Percentiles rank a stretch among this genome's conserved stretches.
Conservation (phyloP, 2,797 vertebrate genomes). For the Lophura swinhoii region DNA sequence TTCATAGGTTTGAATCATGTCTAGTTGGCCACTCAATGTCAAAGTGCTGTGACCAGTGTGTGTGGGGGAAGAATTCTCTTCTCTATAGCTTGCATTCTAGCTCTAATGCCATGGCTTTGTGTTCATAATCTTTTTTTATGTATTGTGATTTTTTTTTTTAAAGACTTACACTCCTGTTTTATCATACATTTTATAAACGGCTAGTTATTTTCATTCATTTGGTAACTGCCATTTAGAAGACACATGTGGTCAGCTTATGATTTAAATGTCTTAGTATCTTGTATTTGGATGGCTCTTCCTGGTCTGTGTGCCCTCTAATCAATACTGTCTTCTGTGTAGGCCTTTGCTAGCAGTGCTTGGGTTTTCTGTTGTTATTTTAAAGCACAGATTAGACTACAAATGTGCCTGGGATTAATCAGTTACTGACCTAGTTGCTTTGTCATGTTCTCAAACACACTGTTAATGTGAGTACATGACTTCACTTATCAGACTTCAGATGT, state of each 20-base stretch:
- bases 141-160: background rate
- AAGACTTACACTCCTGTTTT: background rate
- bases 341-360: background rate
- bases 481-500: background rate
- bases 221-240: background rate
- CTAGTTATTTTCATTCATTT: background rate
- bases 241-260: background rate
- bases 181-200: background rate
- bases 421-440: background rate
- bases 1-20: background rate
- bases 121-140: background rate
- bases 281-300: background rate
- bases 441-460: background rate
- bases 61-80: background rate
- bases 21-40: background rate
- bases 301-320: background rate
- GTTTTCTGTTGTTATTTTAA: background rate
- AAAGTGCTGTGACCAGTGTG: fast-evolving
- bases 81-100: background rate
- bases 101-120: background rate
- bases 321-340: background rate
- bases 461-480: background rate
- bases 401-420: background rate
- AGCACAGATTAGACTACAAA: background rate
- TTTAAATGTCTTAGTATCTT: background rate